Percentiles rank a stretch among this genome's conserved stretches.
Conservation (phyloP, 2,113 vertebrate species). For the Pelmatolapia mariae region DNA sequence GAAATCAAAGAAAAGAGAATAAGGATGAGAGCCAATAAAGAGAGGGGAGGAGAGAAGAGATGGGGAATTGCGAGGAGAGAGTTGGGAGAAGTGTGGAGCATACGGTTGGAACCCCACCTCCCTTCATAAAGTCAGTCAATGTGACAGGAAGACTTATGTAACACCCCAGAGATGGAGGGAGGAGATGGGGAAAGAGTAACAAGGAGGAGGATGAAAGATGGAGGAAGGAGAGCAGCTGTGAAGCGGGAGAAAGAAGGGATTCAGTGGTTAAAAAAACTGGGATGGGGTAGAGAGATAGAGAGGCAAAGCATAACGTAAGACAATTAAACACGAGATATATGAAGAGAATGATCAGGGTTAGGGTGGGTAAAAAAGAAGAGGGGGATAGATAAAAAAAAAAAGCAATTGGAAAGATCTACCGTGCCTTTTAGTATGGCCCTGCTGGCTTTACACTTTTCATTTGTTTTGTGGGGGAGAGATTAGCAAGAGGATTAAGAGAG, state of each 20-base stretch:
- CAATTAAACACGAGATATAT: slow-evolving; percentile 33
- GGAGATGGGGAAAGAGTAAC: slow-evolving; percentile 61
- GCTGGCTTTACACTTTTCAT: slow-evolving; percentile 71
- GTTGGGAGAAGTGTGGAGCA: slow-evolving; percentile 27
- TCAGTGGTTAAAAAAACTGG: slow-evolving; percentile 6
- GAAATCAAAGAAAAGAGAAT: background rate
- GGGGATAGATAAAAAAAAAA: background rate
- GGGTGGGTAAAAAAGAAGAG: slow-evolving; percentile 14
- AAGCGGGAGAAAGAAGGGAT: background rate
- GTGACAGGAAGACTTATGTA: slow-evolving; percentile 69
- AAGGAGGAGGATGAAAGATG: slow-evolving; percentile 51
- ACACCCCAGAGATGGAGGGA: slow-evolving; percentile 65
- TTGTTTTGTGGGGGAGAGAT: slow-evolving; percentile 69
- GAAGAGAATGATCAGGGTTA: background rate
- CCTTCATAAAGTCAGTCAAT: slow-evolving; percentile 65
- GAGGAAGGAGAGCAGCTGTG: slow-evolving; percentile 44
- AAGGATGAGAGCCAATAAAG: background rate
- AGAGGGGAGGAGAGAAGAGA: slow-evolving; percentile 6
- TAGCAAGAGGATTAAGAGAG: slow-evolving; percentile 67
- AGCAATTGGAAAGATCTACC: slow-evolving; percentile 50
- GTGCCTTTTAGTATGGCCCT: slow-evolving; percentile 57
- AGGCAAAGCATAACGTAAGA: slow-evolving; percentile 23
- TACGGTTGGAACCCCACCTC: slow-evolving; percentile 13
- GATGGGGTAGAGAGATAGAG: slow-evolving; percentile 6
- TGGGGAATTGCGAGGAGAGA: background rate